Percentiles rank a stretch among this genome's conserved stretches.
phyloP scores from a whole-genome alignment of 1,140 invertebrate genomes.

The Bactericera cockerelli region DNA sequence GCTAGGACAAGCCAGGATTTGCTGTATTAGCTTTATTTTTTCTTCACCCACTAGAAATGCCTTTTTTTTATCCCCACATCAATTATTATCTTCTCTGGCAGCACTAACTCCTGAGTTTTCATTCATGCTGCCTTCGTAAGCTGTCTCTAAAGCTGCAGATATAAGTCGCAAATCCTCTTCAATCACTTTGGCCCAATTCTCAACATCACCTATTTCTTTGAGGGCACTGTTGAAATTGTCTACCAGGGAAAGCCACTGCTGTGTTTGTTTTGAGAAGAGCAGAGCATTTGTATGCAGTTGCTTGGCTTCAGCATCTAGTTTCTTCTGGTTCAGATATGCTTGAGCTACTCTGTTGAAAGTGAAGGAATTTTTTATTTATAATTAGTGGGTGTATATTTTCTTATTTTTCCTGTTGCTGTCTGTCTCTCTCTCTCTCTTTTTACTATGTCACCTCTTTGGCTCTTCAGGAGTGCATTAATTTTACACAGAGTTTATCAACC shows the following conservation, averaged over 20 bases:
- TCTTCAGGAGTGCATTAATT: too few relatives aligned
- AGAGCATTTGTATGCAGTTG: conserved; percentile 85
- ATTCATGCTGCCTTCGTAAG: conserved; percentile 58
- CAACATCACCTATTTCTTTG: conserved; percentile 97
- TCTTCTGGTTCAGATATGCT: conserved; percentile 95
- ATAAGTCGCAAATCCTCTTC: conserved; percentile 91
- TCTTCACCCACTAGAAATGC: too few relatives aligned
- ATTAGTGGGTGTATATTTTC: too few relatives aligned
- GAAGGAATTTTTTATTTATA: too few relatives aligned
- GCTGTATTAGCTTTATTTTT: too few relatives aligned
- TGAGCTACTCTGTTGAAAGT: conserved; percentile 74
- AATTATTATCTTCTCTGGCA: too few relatives aligned
- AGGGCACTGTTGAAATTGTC: conserved; percentile 90
- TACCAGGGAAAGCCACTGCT: conserved; percentile 86
- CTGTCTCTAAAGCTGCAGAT: conserved; percentile 82
- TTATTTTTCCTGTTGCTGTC: too few relatives aligned
- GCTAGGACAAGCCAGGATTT: too few relatives aligned
- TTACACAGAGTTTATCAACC: too few relatives aligned
- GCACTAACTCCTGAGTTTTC: neutral
- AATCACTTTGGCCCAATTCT: conserved; percentile 95
- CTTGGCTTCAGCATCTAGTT: conserved; percentile 91
- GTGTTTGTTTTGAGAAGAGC: conserved; percentile 90
- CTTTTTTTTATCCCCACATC: too few relatives aligned
- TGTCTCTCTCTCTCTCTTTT: too few relatives aligned
- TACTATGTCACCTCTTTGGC: too few relatives aligned